Evolutionary conservation across 1,140 invertebrate genomes (phyloP), one percentile per base, ranked within the genome.

Genomic region (Kradibia gibbosae): DNA sequence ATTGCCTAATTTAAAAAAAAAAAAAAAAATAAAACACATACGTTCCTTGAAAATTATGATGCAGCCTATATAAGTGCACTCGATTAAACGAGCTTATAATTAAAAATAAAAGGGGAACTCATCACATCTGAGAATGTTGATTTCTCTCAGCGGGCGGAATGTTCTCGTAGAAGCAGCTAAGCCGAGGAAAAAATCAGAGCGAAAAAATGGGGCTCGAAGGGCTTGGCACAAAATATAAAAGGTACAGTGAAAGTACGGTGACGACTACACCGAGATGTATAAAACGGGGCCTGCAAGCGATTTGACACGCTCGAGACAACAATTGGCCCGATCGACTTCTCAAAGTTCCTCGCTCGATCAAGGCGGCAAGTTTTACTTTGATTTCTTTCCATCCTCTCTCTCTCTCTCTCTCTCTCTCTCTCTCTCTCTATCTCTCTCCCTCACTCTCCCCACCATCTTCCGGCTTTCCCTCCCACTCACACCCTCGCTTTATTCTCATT

Each of bases 241-340:
- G 42, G 39, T 42, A 39, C 60, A 17, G 39, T 67, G 75, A 78
- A 78, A 78, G 77, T 71, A 36, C 31, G 48, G 50, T 45, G 28
- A 17, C 60, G 11, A 57, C 55, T 42, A 74, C 42, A 36, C n/a
- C 36, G n/a, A 75, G 53, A 4, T 39, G 10, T 25, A 71, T 48
- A 28, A 53, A 48, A 42, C 50, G 50, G 45, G 50, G 20, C 42
- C 50, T 71, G 50, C 36, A 57, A 71, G 25, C 70, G 25, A 80
- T 80, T 80, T 73, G 70, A 72, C 53, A 72, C 78, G 78, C 78
- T 71, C 70, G 70, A 80, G 67, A 73, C 78, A 71, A 78, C 77
- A 73, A 80, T 80, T 65, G 78, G 67, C n/a, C 67, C 39, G 67
- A 80, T 80, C 67, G 67, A 60, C 78, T 79, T 50, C 67, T 71